Percentiles rank a stretch among this genome's conserved stretches.
These are phyloP conservation scores for Drosophila leontia DNA, from an alignment of 1,140 invertebrate species.

Conservation along the genomic window DNA sequence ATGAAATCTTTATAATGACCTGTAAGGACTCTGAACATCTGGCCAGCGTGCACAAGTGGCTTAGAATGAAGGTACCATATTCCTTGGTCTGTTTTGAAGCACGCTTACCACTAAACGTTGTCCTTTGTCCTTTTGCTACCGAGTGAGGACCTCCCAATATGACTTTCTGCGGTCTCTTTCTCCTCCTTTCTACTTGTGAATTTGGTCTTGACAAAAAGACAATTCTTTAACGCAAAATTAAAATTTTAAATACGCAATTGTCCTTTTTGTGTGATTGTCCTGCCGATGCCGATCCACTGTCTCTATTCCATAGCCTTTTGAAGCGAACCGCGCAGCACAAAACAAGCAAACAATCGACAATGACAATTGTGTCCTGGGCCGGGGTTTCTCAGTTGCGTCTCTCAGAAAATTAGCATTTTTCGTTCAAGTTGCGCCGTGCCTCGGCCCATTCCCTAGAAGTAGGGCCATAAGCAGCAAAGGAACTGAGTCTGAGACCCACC, in stretches of 20 bases:
- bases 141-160: constrained; percentile 77
- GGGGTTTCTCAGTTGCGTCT: constrained; percentile 49
- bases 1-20: constrained; percentile 21
- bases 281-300: constrained; percentile 36
- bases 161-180: constrained; percentile 70
- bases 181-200: constrained; percentile 57
- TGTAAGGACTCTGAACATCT: constrained; percentile 32
- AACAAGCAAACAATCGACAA: constrained; percentile 60
- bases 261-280: constrained; percentile 67
- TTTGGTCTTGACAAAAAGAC: constrained; percentile 47
- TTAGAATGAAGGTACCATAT: constrained; percentile 21
- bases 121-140: constrained; percentile 41
- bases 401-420: constrained; percentile 67
- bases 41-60: constrained; percentile 44
- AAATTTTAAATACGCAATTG: constrained; percentile 81
- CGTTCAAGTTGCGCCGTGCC: constrained; percentile 30
- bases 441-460: constrained; percentile 50
- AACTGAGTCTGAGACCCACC: constrained; percentile 61
- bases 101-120: constrained; percentile 73
- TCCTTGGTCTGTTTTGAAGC: constrained; percentile 48
- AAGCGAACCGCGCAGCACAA: constrained; percentile 56
- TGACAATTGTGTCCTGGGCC: constrained; percentile 65
- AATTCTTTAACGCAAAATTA: constrained; percentile 75
- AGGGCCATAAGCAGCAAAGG: constrained; percentile 37
- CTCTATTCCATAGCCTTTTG: constrained; percentile 60